Conservation (phyloP, 2,797 vertebrate genomes). For the Tragopan temminckii region DNA sequence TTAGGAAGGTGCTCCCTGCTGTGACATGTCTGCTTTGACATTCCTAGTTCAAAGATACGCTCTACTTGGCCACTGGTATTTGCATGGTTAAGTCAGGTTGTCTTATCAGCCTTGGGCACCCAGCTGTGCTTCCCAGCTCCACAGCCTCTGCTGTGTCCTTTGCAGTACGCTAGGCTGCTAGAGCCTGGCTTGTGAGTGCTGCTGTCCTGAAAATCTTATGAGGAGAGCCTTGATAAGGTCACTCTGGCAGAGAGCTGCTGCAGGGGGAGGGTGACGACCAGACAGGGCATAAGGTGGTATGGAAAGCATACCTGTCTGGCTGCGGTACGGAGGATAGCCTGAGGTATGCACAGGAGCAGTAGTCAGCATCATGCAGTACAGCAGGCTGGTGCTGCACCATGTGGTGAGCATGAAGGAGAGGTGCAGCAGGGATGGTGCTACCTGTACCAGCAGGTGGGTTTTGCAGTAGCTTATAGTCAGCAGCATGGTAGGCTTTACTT, state of each 20-base stretch:
- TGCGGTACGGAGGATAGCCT: neutral
- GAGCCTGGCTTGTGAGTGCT: neutral
- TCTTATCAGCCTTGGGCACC: constrained; percentile 29
- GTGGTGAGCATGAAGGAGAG: neutral
- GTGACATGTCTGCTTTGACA: neutral
- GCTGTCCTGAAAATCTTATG: neutral
- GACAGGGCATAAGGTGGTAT: rapidly evolving
- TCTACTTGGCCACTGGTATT: constrained; percentile 47
- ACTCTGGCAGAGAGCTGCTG: neutral
- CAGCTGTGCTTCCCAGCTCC: neutral
- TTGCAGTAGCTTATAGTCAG: neutral
- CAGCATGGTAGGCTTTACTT: neutral
- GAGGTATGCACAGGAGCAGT: neutral
- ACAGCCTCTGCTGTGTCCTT: neutral
- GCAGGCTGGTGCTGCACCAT: neutral
- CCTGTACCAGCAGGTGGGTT: neutral
- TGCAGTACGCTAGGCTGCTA: neutral
- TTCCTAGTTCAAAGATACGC: neutral
- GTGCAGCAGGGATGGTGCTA: neutral
- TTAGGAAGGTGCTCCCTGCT: neutral
- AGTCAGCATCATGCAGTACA: neutral
- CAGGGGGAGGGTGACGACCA: neutral
- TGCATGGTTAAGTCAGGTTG: constrained; percentile 38
- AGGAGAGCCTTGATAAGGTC: neutral
- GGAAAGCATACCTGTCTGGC: neutral